phyloP scores from a whole-genome alignment of 2,888 invertebrate genomes.

The Tenthredo amoena region DNA sequence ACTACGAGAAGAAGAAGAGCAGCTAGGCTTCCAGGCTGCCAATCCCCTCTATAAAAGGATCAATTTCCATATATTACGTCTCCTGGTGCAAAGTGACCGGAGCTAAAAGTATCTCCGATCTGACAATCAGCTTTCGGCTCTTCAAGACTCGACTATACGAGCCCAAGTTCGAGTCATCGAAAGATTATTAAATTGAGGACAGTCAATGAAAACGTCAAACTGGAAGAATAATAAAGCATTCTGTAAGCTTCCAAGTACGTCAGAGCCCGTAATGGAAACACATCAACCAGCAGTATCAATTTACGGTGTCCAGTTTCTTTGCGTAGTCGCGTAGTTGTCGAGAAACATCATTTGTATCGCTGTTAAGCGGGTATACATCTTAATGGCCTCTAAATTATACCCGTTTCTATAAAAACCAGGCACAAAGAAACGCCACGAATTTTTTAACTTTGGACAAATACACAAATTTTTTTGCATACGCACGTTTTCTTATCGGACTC shows the following conservation, averaged over 20 bases:
- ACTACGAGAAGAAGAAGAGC: not conserved
- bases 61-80: constrained; percentile 51
- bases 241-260: constrained; percentile 24
- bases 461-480: not conserved
- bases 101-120: constrained; percentile 33
- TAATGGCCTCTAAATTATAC: constrained; percentile 9
- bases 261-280: constrained; percentile 24
- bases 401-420: not conserved
- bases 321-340: constrained; percentile 25
- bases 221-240: constrained; percentile 37
- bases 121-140: constrained; percentile 8
- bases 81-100: constrained; percentile 41
- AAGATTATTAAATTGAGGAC: constrained; percentile 14
- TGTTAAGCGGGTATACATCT: not conserved
- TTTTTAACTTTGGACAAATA: not conserved
- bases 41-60: constrained; percentile 41
- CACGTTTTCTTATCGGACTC: not conserved
- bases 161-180: not conserved
- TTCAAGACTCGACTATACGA: not conserved
- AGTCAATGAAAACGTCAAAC: constrained; percentile 28
- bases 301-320: constrained; percentile 40
- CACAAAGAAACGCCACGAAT: not conserved
- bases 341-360: constrained; percentile 40
- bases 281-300: constrained; percentile 36
- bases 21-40: constrained; percentile 18